Base-by-base conservation (phyloP, 2,888 invertebrate species). In the Spodoptera littoralis region DNA sequence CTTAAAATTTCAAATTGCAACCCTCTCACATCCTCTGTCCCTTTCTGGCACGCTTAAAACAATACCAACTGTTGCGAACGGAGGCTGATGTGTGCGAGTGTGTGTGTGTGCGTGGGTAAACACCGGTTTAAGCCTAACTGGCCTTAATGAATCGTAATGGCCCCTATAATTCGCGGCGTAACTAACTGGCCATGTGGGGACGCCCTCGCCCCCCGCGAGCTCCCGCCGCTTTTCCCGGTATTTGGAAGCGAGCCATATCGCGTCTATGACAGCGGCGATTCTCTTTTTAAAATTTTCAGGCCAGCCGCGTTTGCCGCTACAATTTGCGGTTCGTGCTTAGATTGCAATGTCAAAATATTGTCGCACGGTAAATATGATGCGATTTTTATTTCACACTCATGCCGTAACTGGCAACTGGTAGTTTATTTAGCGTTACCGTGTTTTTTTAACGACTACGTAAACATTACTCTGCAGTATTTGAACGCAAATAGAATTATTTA, bases 131-230 rank as follows among this genome's bases (percentile, higher is more conserved):
- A 95, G 94, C 95, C 94, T 95, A 95, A 95, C 95, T 94, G 95
- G 94, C 95, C 94, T 95, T 95, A 95, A 95, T 95, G 95, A 95
- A 95, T 95, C 95, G 95, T 95, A 95, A 95, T 95, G 95, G 95
- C 94, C 95, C 94, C 95, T 95, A 95, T 95, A 95, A 95, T 95
- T 95, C 94, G 95, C 94, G 94, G 94, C 94, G 94, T 94, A 95
- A 95, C 95, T 95, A 95, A 95, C 94, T 94, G 93, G 91, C 93
- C 93, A 90, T 93, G 92, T 91, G 93, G 93, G 93, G 92, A 86
- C 88, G 82, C 73, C 66, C 55, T 42, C 65, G 73, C 30, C 56
- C 70, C 84, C 83, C 82, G 78, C 76, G 72, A 60, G 63, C 70
- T 68, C 80, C 73, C 78, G 84, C 81, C 80, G 73, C 65, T 77